These are phyloP conservation scores for Cephus nigrinus DNA, from an alignment of 2,888 invertebrate species.

Conservation along the genomic window DNA sequence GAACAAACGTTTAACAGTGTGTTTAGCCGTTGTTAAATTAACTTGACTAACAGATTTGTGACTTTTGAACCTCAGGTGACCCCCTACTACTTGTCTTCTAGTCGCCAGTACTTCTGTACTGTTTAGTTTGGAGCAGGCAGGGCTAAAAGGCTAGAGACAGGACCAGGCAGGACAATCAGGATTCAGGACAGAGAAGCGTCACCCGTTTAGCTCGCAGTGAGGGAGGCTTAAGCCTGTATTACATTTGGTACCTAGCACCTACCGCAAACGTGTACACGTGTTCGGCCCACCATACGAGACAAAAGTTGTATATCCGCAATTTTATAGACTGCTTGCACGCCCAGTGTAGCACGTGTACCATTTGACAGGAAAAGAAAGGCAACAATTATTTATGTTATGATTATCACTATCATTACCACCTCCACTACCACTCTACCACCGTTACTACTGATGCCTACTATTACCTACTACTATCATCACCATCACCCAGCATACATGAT, in stretches of 20 bases:
- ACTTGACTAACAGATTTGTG: conserved; percentile 60
- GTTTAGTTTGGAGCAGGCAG: conserved; percentile 66
- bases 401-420: background rate
- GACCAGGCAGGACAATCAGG: conserved; percentile 58
- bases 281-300: conserved; percentile 21
- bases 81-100: conserved; percentile 65
- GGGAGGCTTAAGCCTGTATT: conserved; percentile 56
- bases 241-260: conserved; percentile 39
- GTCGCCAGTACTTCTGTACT: conserved; percentile 64
- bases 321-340: conserved; percentile 35
- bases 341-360: conserved; percentile 28
- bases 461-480: background rate
- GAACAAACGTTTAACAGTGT: background rate
- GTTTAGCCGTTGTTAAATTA: conserved; percentile 41
- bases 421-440: background rate
- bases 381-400: conserved; percentile 15
- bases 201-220: conserved; percentile 57
- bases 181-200: conserved; percentile 59
- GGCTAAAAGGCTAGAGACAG: conserved; percentile 62
- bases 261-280: conserved; percentile 42
- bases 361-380: conserved; percentile 19
- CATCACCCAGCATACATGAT: conserved; percentile 14
- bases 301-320: conserved; percentile 33
- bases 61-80: conserved; percentile 66
- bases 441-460: background rate